Conservation (phyloP, 2,113 vertebrate species). For the Cettia cetti region DNA sequence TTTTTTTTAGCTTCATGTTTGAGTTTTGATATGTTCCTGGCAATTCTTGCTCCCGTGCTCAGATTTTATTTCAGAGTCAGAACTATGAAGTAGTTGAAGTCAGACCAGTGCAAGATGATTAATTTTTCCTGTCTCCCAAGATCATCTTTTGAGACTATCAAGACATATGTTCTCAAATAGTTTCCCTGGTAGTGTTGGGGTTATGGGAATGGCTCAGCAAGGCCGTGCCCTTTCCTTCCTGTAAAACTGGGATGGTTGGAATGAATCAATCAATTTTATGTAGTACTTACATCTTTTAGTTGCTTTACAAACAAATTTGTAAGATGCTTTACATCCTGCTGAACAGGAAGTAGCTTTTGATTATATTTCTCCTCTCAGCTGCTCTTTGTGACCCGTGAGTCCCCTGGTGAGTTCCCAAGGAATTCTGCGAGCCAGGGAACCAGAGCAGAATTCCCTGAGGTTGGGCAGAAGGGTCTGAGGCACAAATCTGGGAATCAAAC, state of each 20-base stretch:
- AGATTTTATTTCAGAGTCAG: not conserved
- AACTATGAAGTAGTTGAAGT: not conserved
- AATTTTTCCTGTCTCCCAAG: not conserved
- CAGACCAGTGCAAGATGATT: not conserved
- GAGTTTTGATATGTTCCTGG: rapidly evolving
- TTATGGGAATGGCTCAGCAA: not conserved
- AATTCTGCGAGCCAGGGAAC: not conserved
- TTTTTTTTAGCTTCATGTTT: not conserved
- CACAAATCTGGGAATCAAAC: slow-evolving; percentile 6
- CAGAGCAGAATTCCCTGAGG: not conserved
- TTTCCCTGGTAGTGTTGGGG: not conserved
- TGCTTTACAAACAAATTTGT: not conserved
- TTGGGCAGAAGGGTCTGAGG: not conserved
- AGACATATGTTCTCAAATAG: not conserved
- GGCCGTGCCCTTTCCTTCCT: not conserved
- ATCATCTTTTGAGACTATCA: not conserved
- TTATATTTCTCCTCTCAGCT: not conserved
- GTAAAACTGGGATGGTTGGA: not conserved
- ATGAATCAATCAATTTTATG: not conserved
- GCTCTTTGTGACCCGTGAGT: not conserved
- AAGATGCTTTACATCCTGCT: not conserved
- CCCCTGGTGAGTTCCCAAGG: slow-evolving; percentile 3
- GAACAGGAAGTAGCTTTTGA: not conserved
- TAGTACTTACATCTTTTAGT: not conserved
- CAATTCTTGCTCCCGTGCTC: rapidly evolving